These are phyloP conservation scores for Drosophila sp. DNA, from an alignment of 1,140 invertebrate genomes.

Conservation along the genomic window DNA sequence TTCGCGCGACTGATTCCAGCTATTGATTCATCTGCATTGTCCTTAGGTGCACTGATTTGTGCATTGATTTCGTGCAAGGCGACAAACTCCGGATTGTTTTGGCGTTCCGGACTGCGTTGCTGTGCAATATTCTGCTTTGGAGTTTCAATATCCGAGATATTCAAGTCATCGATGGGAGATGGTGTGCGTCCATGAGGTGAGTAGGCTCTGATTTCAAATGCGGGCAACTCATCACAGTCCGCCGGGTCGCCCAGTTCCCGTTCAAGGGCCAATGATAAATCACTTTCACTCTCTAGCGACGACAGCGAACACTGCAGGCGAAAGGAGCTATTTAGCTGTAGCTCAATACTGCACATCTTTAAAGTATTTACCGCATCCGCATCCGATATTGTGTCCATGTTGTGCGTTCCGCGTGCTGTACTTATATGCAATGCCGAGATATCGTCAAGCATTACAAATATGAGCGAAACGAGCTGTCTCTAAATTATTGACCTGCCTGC, in stretches of 20 bases:
- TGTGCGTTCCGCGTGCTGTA: conserved; percentile 31
- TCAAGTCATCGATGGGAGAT: conserved; percentile 75
- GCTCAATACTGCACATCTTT: conserved; percentile 47
- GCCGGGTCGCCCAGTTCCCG: conserved; percentile 52
- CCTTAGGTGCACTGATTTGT: conserved; percentile 76
- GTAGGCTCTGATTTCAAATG: conserved; percentile 73
- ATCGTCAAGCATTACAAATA: conserved; percentile 45
- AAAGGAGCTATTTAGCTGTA: conserved; percentile 59
- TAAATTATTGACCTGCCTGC: conserved; percentile 3
- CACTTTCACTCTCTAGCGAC: conserved; percentile 72
- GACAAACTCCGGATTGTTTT: conserved; percentile 73
- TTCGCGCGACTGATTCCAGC: conserved; percentile 43
- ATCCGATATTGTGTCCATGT: conserved; percentile 63
- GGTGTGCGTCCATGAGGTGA: conserved; percentile 77
- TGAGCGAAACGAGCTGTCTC: conserved; percentile 12
- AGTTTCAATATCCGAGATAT: conserved; percentile 55
- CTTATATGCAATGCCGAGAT: conserved; percentile 47
- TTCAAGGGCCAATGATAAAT: conserved; percentile 73
- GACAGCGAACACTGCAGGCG: conserved; percentile 68
- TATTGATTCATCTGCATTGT: conserved; percentile 51
- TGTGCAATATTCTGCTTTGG: conserved; percentile 45
- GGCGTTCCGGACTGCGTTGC: conserved; percentile 29
- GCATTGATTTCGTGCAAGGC: conserved; percentile 78
- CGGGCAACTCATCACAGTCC: conserved; percentile 72
- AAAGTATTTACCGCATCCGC: conserved; percentile 62